These are phyloP conservation scores for Ericerus pela DNA, from an alignment of 1,140 invertebrate genomes.

Conservation along the genomic window DNA sequence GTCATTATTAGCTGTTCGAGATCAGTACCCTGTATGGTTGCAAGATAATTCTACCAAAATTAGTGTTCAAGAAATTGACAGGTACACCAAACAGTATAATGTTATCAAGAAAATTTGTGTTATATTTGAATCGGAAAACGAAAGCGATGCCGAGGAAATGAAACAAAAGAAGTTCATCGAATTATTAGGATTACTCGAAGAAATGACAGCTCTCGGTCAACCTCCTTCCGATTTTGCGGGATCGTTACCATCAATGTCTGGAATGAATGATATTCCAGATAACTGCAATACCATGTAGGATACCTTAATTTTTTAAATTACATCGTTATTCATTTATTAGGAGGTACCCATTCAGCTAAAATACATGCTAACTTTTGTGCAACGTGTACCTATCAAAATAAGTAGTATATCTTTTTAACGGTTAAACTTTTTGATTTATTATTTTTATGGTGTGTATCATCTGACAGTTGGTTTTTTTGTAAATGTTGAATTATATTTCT, in stretches of 20 bases:
- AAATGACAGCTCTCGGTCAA: not conserved
- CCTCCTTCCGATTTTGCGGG: not conserved
- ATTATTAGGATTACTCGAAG: not conserved
- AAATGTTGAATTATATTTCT: no score
- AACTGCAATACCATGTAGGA: no score
- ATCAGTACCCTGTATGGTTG: not conserved
- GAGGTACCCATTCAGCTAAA: no score
- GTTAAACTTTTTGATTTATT: no score
- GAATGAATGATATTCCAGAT: no score
- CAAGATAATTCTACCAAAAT: not conserved
- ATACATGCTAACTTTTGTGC: no score
- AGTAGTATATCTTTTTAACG: no score
- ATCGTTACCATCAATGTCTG: slow-evolving; percentile 5
- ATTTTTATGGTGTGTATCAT: no score
- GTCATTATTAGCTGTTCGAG: not conserved
- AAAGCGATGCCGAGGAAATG: not conserved
- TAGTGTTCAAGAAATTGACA: not conserved
- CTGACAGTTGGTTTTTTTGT: no score
- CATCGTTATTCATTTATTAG: no score
- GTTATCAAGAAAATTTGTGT: not conserved
- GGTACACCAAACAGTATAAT: not conserved
- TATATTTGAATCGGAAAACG: not conserved
- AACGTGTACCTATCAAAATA: no score
- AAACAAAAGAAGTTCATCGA: not conserved
- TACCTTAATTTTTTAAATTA: no score